Conservation (phyloP, 1,140 invertebrate species). For the Cyrtorhinus lividipennis region DNA sequence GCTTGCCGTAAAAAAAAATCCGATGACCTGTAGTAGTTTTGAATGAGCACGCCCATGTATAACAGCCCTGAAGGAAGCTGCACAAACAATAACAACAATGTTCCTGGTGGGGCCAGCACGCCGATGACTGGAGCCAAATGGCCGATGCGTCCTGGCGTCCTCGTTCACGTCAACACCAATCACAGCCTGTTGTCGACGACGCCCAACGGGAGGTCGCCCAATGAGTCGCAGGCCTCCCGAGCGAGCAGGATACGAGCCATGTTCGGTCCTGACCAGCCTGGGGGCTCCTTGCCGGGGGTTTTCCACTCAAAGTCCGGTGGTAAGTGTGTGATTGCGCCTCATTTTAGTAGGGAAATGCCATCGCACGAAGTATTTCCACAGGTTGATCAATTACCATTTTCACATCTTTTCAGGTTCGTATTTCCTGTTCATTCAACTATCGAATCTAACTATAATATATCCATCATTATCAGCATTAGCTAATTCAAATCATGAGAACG, state of each 20-base stretch:
- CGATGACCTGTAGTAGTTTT: conserved; percentile 7
- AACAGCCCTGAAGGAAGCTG: conserved; percentile 27
- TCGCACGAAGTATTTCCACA: too few species aligned
- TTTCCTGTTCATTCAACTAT: too few species aligned
- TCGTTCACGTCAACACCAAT: conserved; percentile 68
- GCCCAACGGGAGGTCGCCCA: conserved; percentile 1
- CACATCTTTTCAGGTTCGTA: too few species aligned
- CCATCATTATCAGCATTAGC: too few species aligned
- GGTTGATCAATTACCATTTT: too few species aligned
- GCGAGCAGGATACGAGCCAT: conserved; percentile 26
- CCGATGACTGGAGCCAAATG: conserved; percentile 40
- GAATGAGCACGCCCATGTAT: conserved; percentile 4
- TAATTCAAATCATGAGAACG: too few species aligned
- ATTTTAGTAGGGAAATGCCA: conserved; percentile 4
- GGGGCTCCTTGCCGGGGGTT: not conserved
- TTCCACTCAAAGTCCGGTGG: conserved; percentile 12
- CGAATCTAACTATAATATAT: too few species aligned
- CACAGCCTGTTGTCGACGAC: conserved; percentile 35
- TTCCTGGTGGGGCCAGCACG: conserved; percentile 26
- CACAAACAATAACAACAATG: conserved; percentile 27
- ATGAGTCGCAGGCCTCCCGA: conserved; percentile 26
- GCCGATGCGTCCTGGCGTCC: conserved; percentile 73
- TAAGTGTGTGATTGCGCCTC: too few species aligned
- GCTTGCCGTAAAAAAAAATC: not conserved
- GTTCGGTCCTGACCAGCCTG: conserved; percentile 25